Evolutionary conservation across 1,140 invertebrate genomes (phyloP), one percentile per base, ranked within the genome.

Genomic region (Hyles euphorbiae): DNA sequence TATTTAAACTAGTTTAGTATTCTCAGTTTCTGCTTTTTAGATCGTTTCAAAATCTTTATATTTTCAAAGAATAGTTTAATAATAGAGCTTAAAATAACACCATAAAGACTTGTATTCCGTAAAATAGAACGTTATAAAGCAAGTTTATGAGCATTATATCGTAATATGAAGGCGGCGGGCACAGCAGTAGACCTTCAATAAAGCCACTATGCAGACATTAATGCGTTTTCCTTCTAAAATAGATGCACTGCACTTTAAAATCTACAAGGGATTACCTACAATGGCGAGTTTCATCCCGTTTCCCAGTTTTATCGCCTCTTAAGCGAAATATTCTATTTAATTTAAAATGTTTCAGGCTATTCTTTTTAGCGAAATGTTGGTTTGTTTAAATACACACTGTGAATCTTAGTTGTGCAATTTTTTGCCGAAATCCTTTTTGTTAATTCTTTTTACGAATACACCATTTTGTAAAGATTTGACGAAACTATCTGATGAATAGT

Each of bases 101-200:
- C 49, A 60, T 54, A 60, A 54, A 60, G 58, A 45, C 55, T 57
- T 58, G 60, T 58, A 54, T 57, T 40, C 44, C 49, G 52, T 34
- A 57, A 62, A 58, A 63, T 55, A 48, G 53, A 44, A 52, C 11
- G 48, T 55, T 61, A 56, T 61, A 51, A 62, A 53, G 47, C 43
- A 54, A 46, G 36, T 59, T 59, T 61, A 32, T 44, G 34, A 56
- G 63, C 62, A 60, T 71, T 76, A 71, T 70, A 69, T 77, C 50
- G 65, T 68, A 74, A 72, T 69, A 68, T 68, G 63, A 74, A 61
- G 69, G 65, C 53, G 53, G 64, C 57, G 59, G 64, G 57, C 67
- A 59, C 55, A 66, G 61, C 65, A 56, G 53, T 60, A 65, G 69
- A 67, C 65, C 73, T 73, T 73, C 75, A 79, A 79, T 78, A 76